Conservation (phyloP, 2,888 invertebrate genomes). For the Agrochola macilenta region DNA sequence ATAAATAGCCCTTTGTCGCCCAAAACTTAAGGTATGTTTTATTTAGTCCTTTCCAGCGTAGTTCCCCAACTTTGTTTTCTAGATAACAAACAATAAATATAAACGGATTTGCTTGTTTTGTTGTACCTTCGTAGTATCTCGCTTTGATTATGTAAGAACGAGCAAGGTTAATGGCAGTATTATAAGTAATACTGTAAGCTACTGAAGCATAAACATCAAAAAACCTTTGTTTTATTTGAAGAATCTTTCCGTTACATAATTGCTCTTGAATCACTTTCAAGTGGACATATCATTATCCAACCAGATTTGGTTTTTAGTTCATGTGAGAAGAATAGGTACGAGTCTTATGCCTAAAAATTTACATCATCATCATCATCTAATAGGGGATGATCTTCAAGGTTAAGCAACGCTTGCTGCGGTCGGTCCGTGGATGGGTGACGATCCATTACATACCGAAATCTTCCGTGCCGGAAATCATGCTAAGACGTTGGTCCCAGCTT, state of each 20-base stretch:
- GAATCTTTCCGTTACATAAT: not conserved
- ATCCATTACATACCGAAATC: too few relatives aligned
- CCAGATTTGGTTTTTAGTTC: not conserved
- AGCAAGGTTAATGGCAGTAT: not conserved
- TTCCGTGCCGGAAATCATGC: too few relatives aligned
- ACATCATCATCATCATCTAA: not conserved
- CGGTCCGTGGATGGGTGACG: too few relatives aligned
- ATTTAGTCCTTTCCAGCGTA: slow-evolving; percentile 1
- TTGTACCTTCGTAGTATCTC: not conserved
- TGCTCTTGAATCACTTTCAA: not conserved
- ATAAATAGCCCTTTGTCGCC: slow-evolving; percentile 32
- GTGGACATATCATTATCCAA: not conserved
- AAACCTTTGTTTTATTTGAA: slow-evolving; percentile 4
- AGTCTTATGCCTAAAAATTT: not conserved
- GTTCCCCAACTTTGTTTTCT: not conserved
- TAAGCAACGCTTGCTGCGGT: too few relatives aligned
- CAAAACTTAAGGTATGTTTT: not conserved
- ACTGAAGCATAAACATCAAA: slow-evolving; percentile 11
- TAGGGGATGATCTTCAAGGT: too few relatives aligned
- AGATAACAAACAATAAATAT: slow-evolving; percentile 6
- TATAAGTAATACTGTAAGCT: not conserved
- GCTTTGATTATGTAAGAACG: slow-evolving; percentile 9
- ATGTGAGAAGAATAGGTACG: not conserved
- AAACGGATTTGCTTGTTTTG: not conserved
- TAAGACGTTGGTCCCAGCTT: too few relatives aligned